Evolutionary conservation across 2,113 vertebrate species (phyloP).

Genomic region (Phalacrocorax aristotelis): DNA sequence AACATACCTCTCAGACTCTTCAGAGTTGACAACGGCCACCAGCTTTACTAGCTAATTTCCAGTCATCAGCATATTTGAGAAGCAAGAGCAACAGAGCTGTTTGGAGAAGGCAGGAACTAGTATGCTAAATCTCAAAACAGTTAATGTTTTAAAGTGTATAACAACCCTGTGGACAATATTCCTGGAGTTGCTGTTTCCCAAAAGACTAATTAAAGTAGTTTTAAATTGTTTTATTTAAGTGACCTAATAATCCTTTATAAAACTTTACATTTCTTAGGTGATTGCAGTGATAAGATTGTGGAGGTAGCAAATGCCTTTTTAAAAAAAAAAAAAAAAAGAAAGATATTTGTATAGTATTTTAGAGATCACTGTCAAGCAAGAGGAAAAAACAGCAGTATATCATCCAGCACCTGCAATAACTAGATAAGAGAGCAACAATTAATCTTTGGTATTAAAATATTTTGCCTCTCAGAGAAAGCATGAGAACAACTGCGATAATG

Average conservation of each 20-base stretch:
- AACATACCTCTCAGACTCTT: not conserved
- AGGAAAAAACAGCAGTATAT: constrained; percentile 1
- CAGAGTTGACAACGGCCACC: not conserved
- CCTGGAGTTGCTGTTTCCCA: not conserved
- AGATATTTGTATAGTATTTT: not conserved
- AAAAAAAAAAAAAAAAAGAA: not conserved
- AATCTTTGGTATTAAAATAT: constrained; percentile 35
- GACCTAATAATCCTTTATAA: not conserved
- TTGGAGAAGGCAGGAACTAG: not conserved
- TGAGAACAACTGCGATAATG: constrained; percentile 29
- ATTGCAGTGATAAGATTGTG: not conserved
- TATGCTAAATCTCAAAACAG: not conserved
- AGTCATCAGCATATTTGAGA: not conserved
- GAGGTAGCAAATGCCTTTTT: not conserved
- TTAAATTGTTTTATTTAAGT: not conserved
- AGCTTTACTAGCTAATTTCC: not conserved
- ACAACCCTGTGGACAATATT: fast-evolving
- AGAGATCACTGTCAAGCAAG: not conserved
- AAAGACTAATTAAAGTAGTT: not conserved
- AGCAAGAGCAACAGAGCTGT: not conserved
- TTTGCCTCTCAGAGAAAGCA: constrained; percentile 29
- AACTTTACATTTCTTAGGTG: not conserved
- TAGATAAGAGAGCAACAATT: constrained; percentile 49
- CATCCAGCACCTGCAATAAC: constrained; percentile 20
- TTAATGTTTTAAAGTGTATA: not conserved